These are phyloP conservation scores for Zoanthus sociatus DNA, from an alignment of 92 coral and sea anemone genomes.

Conservation along the genomic window DNA sequence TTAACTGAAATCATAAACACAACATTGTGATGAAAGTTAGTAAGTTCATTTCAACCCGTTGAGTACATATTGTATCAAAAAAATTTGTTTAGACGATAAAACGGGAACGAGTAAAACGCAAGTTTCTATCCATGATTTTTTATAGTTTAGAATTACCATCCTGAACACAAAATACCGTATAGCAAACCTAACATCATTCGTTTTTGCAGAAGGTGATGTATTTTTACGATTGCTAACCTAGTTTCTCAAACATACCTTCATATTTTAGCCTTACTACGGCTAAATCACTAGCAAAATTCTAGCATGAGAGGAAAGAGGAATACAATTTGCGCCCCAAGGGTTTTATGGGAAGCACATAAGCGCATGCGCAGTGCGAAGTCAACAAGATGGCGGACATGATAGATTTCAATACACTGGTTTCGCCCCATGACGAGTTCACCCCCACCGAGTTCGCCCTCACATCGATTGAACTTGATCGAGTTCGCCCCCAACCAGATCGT, in stretches of 20 bases:
- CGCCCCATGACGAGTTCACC: no score
- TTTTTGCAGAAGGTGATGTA: not conserved
- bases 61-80: no score
- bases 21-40: not conserved
- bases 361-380: slow-evolving; percentile 31
- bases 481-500: no score
- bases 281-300: slow-evolving; percentile 42
- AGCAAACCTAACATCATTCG: not conserved
- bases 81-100: not conserved
- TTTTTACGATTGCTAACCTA: not conserved
- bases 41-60: not conserved
- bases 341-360: slow-evolving; percentile 64
- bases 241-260: slow-evolving; percentile 39
- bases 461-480: no score
- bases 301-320: slow-evolving; percentile 92
- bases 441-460: no score
- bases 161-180: not conserved
- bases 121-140: slow-evolving; percentile 19
- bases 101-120: not conserved
- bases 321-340: slow-evolving; percentile 62
- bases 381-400: slow-evolving; percentile 29
- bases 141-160: slow-evolving; percentile 22
- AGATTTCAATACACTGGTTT: no score
- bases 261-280: slow-evolving; percentile 48
- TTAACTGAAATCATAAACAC: slow-evolving; percentile 74